phyloP scores from a whole-genome alignment of 2,888 invertebrate genomes.

The Dichetophora obliterata region DNA sequence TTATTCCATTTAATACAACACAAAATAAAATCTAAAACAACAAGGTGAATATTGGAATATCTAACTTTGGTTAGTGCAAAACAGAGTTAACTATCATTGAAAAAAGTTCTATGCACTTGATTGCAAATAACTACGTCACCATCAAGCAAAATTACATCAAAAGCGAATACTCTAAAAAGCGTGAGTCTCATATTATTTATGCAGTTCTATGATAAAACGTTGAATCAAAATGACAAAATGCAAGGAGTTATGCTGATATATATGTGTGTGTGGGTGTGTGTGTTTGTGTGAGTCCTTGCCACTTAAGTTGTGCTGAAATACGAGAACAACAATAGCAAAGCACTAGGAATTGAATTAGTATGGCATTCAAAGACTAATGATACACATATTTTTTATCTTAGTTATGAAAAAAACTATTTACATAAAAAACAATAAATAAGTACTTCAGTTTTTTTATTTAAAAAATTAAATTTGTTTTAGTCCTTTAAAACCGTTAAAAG shows the following conservation, averaged over 20 bases:
- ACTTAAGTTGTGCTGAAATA: too few relatives aligned
- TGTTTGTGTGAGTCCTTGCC: background rate
- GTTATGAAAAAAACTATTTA: too few relatives aligned
- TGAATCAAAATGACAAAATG: constrained; percentile 63
- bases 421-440: too few relatives aligned
- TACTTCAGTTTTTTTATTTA: too few relatives aligned
- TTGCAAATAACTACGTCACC: constrained; percentile 1
- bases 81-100: background rate
- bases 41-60: too few relatives aligned
- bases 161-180: constrained; percentile 20
- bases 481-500: too few relatives aligned
- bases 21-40: too few relatives aligned
- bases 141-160: background rate
- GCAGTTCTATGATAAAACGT: constrained; percentile 68
- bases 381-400: too few relatives aligned
- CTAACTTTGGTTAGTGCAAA: background rate
- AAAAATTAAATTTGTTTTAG: too few relatives aligned
- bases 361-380: too few relatives aligned
- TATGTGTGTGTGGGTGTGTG: constrained; percentile 23
- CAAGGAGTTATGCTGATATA: constrained; percentile 49
- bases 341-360: too few relatives aligned
- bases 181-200: constrained; percentile 65
- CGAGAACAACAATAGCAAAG: too few relatives aligned
- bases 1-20: background rate
- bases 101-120: constrained; percentile 6